These are phyloP conservation scores for Neoniphon sammara DNA, from an alignment of 2,797 vertebrate species.

Conservation along the genomic window DNA sequence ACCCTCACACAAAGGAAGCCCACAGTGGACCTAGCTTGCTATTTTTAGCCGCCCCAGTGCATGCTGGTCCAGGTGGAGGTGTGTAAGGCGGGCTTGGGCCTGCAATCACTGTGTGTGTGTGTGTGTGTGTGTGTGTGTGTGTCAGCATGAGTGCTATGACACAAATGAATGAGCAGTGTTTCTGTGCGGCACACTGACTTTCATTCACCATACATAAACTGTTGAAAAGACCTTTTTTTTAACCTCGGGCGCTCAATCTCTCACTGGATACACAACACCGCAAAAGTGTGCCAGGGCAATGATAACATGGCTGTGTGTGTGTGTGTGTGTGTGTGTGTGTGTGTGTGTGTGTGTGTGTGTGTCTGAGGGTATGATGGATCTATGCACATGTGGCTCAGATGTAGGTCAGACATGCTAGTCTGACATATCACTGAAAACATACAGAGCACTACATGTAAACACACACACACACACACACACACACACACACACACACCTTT, in stretches of 20 bases:
- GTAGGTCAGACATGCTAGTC: conserved; percentile 27
- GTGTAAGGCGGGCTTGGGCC: conserved; percentile 41
- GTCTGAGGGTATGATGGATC: conserved; percentile 45
- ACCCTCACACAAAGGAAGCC: conserved; percentile 71
- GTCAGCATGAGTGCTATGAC: conserved; percentile 49
- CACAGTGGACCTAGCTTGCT: conserved; percentile 59
- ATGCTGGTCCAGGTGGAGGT: conserved; percentile 54
- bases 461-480: conserved; percentile 16
- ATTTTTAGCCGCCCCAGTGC: conserved; percentile 71
- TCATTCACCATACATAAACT: conserved; percentile 82
- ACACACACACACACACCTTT: neutral
- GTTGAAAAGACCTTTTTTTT: conserved; percentile 74
- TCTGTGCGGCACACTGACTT: conserved; percentile 72
- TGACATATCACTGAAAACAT: conserved; percentile 42
- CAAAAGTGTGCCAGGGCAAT: conserved; percentile 3
- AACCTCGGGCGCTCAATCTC: conserved; percentile 5
- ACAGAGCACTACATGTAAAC: conserved; percentile 17
- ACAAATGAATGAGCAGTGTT: conserved; percentile 79
- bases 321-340: conserved; percentile 12
- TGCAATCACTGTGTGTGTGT: conserved; percentile 46
- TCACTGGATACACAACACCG: conserved; percentile 43
- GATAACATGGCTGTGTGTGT: conserved; percentile 34
- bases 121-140: conserved; percentile 25
- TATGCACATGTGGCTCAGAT: conserved; percentile 37
- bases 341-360: conserved; percentile 23